A percentile compares a stretch with the other conserved stretches of the same genome.
Evolutionary conservation across 2,888 invertebrate species (phyloP).

Genomic region (Trichopoda pennipes): DNA sequence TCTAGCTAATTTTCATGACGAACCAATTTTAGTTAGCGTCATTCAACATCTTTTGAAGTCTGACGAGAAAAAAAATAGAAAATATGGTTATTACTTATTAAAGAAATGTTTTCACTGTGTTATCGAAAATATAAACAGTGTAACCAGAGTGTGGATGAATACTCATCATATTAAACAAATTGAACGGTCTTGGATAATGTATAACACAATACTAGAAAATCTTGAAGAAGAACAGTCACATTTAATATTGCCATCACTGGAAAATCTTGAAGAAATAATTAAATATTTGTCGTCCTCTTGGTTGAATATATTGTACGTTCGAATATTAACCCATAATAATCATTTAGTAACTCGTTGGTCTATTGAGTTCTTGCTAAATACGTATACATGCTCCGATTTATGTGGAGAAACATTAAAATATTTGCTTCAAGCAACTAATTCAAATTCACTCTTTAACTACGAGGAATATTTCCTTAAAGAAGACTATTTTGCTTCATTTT

Average conservation of each 20-base stretch:
- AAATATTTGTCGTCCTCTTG: conserved; percentile 68
- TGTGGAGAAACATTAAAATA: conserved; percentile 68
- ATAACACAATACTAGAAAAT: conserved; percentile 76
- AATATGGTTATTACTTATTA: conserved; percentile 74
- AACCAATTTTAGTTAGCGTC: conserved; percentile 68
- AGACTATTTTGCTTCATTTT: conserved; percentile 63
- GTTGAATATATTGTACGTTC: conserved; percentile 73
- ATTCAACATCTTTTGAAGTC: conserved; percentile 72
- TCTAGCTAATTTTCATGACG: conserved; percentile 63
- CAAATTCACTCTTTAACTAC: conserved; percentile 75
- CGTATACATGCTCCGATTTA: conserved; percentile 69
- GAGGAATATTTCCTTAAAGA: conserved; percentile 69
- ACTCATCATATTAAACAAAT: conserved; percentile 31
- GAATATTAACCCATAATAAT: conserved; percentile 75
- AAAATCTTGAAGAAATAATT: conserved; percentile 57
- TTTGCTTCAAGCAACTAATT: conserved; percentile 75
- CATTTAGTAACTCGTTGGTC: conserved; percentile 77
- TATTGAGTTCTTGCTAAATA: conserved; percentile 72
- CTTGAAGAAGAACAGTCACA: conserved; percentile 79
- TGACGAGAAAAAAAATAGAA: conserved; percentile 72
- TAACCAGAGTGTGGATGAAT: conserved; percentile 16
- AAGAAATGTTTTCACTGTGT: conserved; percentile 68
- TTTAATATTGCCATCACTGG: conserved; percentile 76
- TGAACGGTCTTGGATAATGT: conserved; percentile 72
- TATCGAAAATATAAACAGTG: not conserved